phyloP scores from a whole-genome alignment of 1,140 invertebrate species.

The Melanaphis sacchari region DNA sequence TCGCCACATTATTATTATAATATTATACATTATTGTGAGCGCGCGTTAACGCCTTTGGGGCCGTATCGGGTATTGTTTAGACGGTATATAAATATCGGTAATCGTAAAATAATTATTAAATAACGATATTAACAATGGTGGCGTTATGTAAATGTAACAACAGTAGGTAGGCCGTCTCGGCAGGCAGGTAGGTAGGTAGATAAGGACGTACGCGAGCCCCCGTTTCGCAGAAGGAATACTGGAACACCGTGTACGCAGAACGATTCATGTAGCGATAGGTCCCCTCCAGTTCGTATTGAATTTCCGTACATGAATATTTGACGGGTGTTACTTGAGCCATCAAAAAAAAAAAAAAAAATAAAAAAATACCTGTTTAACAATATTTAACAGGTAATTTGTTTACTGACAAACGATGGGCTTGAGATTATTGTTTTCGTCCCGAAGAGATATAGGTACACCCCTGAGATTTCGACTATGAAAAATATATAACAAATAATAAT shows the following conservation, averaged over 20 bases:
- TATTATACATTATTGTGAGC: background rate
- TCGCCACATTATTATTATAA: background rate
- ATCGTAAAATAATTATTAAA: constrained; percentile 34
- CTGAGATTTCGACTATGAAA: background rate
- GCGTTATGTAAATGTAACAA: background rate
- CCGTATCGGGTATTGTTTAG: background rate
- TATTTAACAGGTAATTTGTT: constrained; percentile 31
- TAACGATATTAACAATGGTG: background rate
- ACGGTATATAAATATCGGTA: background rate
- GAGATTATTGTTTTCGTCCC: background rate
- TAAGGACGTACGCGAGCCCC: background rate
- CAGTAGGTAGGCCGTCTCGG: background rate
- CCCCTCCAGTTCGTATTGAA: background rate
- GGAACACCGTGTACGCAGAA: background rate
- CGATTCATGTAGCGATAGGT: background rate
- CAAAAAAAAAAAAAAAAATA: too few relatives aligned
- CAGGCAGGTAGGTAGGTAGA: background rate
- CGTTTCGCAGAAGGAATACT: background rate
- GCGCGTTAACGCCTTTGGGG: background rate
- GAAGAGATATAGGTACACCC: background rate
- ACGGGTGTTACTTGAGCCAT: constrained; percentile 32
- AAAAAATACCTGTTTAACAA: constrained; percentile 27
- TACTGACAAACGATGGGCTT: background rate
- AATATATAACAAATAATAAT: background rate
- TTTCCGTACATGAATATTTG: constrained; percentile 34